Evolutionary conservation across 2,888 invertebrate species (phyloP).

Genomic region (Drosophila nr. perissopoda): DNA sequence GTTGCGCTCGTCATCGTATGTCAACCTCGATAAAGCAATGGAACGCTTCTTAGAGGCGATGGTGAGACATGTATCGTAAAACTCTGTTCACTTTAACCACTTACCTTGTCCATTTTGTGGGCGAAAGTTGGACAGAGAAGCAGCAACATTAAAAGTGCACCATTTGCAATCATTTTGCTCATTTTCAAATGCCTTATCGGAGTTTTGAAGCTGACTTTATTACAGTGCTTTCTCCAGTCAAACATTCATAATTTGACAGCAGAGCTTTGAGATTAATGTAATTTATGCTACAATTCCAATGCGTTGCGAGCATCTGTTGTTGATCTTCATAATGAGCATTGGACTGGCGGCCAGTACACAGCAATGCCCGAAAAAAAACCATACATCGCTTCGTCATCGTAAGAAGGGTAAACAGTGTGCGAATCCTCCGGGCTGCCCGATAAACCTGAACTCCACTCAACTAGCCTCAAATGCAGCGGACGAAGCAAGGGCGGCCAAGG

Average conservation of each 20-base stretch:
- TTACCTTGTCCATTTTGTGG: conserved; percentile 28
- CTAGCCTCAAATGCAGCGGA: conserved; percentile 34
- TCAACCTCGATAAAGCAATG: background rate
- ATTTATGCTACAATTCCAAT: conserved; percentile 46
- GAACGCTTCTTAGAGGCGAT: conserved; percentile 6
- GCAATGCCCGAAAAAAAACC: background rate
- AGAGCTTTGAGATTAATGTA: conserved; percentile 41
- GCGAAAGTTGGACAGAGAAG: background rate
- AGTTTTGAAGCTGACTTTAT: background rate
- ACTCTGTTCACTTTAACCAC: background rate
- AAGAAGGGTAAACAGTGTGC: background rate
- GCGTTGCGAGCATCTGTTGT: conserved; percentile 38
- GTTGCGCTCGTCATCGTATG: conserved; percentile 4
- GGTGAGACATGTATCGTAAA: too few species aligned
- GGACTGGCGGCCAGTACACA: conserved; percentile 22
- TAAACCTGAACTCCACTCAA: conserved; percentile 30
- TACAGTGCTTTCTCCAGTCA: background rate
- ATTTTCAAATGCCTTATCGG: background rate
- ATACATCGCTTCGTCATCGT: background rate
- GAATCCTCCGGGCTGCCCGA: conserved; percentile 11
- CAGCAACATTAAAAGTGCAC: background rate
- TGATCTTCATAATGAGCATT: conserved; percentile 28
- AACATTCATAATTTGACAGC: conserved; percentile 4
- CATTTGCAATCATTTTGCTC: conserved; percentile 27
- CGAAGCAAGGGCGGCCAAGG: conserved; percentile 41